Conservation (phyloP, 2,888 invertebrate species). For the Panzeria rudis region DNA sequence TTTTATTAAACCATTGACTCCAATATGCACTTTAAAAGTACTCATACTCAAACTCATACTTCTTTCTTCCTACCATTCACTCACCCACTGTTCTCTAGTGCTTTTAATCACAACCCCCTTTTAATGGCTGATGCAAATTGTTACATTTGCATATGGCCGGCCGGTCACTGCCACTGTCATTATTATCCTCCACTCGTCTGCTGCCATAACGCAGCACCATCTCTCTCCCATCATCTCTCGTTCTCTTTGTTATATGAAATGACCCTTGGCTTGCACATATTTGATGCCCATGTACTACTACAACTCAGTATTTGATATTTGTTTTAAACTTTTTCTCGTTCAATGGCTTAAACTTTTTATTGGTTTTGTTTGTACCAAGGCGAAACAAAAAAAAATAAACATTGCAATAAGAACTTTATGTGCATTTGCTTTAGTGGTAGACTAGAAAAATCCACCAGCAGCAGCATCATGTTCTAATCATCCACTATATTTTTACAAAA, state of each 20-base stretch:
- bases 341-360: background rate
- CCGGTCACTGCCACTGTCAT: slow-evolving; percentile 32
- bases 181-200: background rate
- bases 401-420: background rate
- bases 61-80: background rate
- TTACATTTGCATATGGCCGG: slow-evolving; percentile 40
- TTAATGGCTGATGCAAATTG: slow-evolving; percentile 14
- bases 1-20: slow-evolving; percentile 65
- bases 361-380: slow-evolving; percentile 1
- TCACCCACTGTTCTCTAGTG: background rate
- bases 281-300: background rate
- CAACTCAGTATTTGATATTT: slow-evolving; percentile 23
- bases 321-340: slow-evolving; percentile 40
- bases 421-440: background rate
- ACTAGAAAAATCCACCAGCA: slow-evolving; percentile 21
- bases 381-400: background rate
- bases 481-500: background rate
- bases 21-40: slow-evolving; percentile 47
- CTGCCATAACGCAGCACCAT: background rate
- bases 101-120: background rate
- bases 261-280: slow-evolving; percentile 5
- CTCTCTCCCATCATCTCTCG: background rate
- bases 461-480: slow-evolving; percentile 7
- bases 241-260: background rate
- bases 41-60: slow-evolving; percentile 12